Evolutionary conservation across 2,888 invertebrate genomes (phyloP).

Genomic region (Caprella mutica): DNA sequence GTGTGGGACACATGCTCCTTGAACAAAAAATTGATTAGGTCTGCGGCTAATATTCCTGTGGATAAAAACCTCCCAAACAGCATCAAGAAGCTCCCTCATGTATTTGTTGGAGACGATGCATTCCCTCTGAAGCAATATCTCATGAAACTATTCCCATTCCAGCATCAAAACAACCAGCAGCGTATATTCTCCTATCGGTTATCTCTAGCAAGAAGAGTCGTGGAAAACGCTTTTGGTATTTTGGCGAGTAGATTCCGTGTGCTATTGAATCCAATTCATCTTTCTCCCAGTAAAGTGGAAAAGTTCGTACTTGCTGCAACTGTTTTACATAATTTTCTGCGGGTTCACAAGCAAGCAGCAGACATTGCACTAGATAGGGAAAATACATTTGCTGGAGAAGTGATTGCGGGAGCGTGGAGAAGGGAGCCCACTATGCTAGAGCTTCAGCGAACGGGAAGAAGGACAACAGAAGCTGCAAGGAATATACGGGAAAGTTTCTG

Average conservation of each 20-base stretch:
- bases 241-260: slow-evolving; percentile 14
- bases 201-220: slow-evolving; percentile 11
- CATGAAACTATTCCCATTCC: slow-evolving; percentile 12
- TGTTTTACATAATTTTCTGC: background rate
- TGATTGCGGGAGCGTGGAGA: background rate
- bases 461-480: background rate
- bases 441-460: background rate
- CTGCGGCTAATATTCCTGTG: background rate
- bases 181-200: slow-evolving; percentile 19
- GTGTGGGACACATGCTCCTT: slow-evolving; percentile 8
- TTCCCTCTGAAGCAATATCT: slow-evolving; percentile 11
- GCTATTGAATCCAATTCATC: slow-evolving; percentile 1
- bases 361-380: background rate
- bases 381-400: background rate
- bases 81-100: slow-evolving; percentile 5
- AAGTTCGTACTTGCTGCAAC: background rate
- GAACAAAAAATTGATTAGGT: background rate
- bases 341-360: no score
- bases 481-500: background rate
- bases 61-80: slow-evolving; percentile 3
- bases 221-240: slow-evolving; percentile 24
- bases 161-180: background rate
- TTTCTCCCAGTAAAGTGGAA: background rate
- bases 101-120: slow-evolving; percentile 17
- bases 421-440: background rate